Base-by-base conservation (phyloP, 2,797 vertebrate genomes). In the Anguilla obscura region DNA sequence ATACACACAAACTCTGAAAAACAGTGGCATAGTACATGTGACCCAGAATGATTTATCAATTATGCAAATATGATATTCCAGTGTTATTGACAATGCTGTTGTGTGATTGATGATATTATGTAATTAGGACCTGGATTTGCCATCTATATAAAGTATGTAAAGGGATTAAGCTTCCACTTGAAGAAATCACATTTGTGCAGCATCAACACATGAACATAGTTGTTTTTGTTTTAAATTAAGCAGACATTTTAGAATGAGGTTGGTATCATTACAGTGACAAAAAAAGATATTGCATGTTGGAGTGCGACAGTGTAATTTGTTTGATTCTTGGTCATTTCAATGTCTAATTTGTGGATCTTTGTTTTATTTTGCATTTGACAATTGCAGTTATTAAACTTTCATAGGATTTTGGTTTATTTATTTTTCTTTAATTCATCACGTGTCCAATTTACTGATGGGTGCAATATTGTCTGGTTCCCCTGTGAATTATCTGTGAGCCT, bases 51-150 rank as follows among this genome's bases (percentile, higher is more conserved):
- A 89, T 18, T 86, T 90, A 88, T 80, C 52, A 93, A 95, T 95
- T 96, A 96, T 96, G 96, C 95, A 96, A 96, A 95, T 94, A 94
- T 94, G 93, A 94, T 95, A 92, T 93, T 93, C 92, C 90, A 93
- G 89, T 91, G 86, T 94, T 89, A 87, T 91, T 91, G 87, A 90
- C 92, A 89, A 89, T 92, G 18, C 90, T 89, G 88, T 90, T 87
- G 89, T 92, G 89, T 92, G 91, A 91, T 91, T 86, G 18, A 79
- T 85, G 88, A 87, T 91, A n/a, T 86, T 87, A 85, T 80, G 40
- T 89, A n/a, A 30, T 85, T 71, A 50, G 90, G 87, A 90, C 88
- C 89, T 90, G 82, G 87, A 74, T 92, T 89, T 74, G 50, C 79
- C 58, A 80, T 85, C 71, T 50, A 48, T 74, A 85, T 86, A 30